A percentile compares a stretch with the other conserved stretches of the same genome.
Evolutionary conservation across 2,888 invertebrate species (phyloP).

Genomic region (Meghimatium bilineatum): DNA sequence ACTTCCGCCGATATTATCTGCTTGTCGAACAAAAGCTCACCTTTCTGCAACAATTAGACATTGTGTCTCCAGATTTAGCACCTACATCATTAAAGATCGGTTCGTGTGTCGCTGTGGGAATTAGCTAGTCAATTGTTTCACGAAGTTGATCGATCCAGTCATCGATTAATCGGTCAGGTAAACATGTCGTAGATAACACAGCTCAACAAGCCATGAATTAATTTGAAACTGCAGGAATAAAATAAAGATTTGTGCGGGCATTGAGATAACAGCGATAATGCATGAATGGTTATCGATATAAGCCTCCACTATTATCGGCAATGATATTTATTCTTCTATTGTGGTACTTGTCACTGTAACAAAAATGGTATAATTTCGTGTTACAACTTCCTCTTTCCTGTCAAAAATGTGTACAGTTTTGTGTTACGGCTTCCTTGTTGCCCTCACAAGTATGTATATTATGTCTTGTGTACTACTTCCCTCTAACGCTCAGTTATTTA

Average conservation of each 20-base stretch:
- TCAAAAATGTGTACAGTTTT: neutral
- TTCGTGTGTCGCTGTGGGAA: neutral
- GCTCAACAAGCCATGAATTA: neutral
- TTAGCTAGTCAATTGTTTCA: neutral
- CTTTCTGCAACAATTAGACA: neutral
- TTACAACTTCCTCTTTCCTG: neutral
- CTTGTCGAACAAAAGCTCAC: neutral
- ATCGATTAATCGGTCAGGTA: constrained; percentile 12
- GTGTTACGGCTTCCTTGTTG: neutral
- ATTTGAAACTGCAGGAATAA: neutral
- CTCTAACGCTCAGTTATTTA: neutral
- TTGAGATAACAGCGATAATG: neutral
- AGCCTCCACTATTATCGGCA: neutral
- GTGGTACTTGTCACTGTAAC: neutral
- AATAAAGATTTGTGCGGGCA: neutral
- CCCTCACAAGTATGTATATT: neutral
- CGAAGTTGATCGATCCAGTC: neutral
- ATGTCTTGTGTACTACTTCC: neutral
- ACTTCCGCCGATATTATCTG: neutral
- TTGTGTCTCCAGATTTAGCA: neutral
- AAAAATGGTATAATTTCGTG: neutral
- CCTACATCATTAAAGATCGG: neutral
- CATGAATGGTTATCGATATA: neutral
- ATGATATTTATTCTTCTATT: neutral
- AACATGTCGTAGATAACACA: neutral